Evolutionary conservation across 2,113 vertebrate genomes (phyloP).

Genomic region (Aix galericulata): DNA sequence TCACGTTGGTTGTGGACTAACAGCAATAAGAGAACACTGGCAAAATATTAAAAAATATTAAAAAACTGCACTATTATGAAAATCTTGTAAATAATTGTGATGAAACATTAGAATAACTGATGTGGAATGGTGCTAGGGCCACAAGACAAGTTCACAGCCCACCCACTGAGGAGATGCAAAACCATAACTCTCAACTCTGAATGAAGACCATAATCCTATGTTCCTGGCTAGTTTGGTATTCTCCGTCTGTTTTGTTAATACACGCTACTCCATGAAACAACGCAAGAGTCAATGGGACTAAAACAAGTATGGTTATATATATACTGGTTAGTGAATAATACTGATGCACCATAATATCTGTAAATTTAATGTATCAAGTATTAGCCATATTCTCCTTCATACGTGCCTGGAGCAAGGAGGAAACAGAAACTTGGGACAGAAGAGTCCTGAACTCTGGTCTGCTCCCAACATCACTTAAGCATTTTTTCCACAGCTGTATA

Average conservation of each 20-base stretch:
- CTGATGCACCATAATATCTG: background rate
- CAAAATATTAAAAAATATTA: background rate
- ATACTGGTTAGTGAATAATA: background rate
- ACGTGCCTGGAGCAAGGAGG: background rate
- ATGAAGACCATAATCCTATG: background rate
- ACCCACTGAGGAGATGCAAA: background rate
- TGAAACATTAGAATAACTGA: background rate
- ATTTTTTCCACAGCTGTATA: background rate
- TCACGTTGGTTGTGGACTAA: background rate
- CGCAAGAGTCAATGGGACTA: background rate
- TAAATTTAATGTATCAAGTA: background rate
- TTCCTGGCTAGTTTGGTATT: background rate
- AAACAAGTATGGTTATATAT: background rate
- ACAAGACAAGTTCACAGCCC: background rate
- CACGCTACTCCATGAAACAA: background rate
- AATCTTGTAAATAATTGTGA: background rate
- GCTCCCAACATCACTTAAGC: background rate
- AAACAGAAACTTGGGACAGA: background rate
- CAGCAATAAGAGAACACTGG: background rate
- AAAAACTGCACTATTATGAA: background rate
- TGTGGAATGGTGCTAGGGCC: background rate
- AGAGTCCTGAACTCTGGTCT: background rate
- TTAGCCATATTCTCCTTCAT: background rate
- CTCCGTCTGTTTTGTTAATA: background rate
- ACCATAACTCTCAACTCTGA: background rate